phyloP scores from a whole-genome alignment of 1,140 invertebrate genomes.

The Drosophila rhopaloa region DNA sequence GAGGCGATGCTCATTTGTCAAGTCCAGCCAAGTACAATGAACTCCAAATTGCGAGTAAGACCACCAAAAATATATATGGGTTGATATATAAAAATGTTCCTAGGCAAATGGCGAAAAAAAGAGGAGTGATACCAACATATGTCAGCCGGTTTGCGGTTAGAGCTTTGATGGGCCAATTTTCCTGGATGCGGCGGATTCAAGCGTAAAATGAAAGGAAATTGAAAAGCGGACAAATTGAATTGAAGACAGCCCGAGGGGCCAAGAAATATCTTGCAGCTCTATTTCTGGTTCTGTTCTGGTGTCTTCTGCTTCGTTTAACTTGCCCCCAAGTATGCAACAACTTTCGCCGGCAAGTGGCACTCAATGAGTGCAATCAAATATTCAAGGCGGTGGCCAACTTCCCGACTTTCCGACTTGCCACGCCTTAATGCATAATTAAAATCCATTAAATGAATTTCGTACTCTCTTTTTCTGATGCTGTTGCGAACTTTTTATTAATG shows the following conservation, averaged over 20 bases:
- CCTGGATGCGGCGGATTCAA: conserved; percentile 66
- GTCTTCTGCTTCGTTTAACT: conserved; percentile 74
- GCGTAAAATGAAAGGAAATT: conserved; percentile 83
- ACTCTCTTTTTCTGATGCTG: conserved; percentile 39
- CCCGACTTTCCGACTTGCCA: conserved; percentile 55
- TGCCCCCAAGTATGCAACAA: conserved; percentile 72
- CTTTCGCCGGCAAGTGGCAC: conserved; percentile 64
- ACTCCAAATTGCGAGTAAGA: conserved; percentile 38
- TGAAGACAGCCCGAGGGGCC: conserved; percentile 30
- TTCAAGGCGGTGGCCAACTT: conserved; percentile 63
- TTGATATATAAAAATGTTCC: not conserved
- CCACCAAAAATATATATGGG: conserved; percentile 24
- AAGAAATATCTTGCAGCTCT: conserved; percentile 23
- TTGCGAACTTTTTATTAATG: conserved; percentile 46
- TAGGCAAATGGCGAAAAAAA: conserved; percentile 14
- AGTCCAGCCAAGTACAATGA: conserved; percentile 52
- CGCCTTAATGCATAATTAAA: conserved; percentile 75
- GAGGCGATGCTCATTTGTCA: conserved; percentile 62
- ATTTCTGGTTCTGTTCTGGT: conserved; percentile 10
- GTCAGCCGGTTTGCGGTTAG: conserved; percentile 51
- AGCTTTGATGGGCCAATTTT: conserved; percentile 74
- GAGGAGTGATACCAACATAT: conserved; percentile 14
- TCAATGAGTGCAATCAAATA: conserved; percentile 73
- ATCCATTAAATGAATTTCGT: conserved; percentile 77
- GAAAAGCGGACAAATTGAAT: conserved; percentile 78